phyloP scores from a whole-genome alignment of 2,797 vertebrate genomes.

The Sebastes trivittatus region DNA sequence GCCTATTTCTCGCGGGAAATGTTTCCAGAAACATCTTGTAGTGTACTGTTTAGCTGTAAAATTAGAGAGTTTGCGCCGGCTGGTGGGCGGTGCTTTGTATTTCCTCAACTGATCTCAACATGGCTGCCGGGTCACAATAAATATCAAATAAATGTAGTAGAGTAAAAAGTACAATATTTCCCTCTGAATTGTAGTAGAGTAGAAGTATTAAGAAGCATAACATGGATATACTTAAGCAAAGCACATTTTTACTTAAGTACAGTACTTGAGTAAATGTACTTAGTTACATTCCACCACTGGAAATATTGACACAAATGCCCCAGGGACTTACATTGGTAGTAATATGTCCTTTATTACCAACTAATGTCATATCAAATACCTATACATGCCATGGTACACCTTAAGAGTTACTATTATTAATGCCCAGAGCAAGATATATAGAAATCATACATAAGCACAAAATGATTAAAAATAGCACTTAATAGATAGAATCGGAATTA shows the following conservation, averaged over 20 bases:
- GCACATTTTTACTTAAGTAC: too few species aligned
- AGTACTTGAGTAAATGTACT: too few species aligned
- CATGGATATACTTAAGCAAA: too few species aligned
- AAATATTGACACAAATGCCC: background rate
- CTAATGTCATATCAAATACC: background rate
- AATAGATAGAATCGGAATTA: background rate
- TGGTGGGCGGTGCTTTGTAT: too few species aligned
- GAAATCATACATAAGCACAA: background rate
- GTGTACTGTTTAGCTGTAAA: too few species aligned
- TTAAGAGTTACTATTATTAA: background rate
- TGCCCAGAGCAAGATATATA: background rate
- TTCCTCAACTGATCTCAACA: too few species aligned
- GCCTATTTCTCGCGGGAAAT: too few species aligned
- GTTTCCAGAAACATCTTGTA: too few species aligned
- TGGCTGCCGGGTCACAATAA: background rate
- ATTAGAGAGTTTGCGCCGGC: too few species aligned
- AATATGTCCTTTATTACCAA: background rate
- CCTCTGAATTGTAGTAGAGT: background rate
- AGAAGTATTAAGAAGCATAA: background rate
- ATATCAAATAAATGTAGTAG: background rate
- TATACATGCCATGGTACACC: background rate
- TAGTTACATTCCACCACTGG: background rate
- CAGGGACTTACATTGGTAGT: background rate
- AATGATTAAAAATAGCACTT: background rate
- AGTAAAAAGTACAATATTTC: background rate